Evolutionary conservation across 2,888 invertebrate species (phyloP), one percentile per base, ranked within the genome.

Genomic region (Cosmopolites sordidus): DNA sequence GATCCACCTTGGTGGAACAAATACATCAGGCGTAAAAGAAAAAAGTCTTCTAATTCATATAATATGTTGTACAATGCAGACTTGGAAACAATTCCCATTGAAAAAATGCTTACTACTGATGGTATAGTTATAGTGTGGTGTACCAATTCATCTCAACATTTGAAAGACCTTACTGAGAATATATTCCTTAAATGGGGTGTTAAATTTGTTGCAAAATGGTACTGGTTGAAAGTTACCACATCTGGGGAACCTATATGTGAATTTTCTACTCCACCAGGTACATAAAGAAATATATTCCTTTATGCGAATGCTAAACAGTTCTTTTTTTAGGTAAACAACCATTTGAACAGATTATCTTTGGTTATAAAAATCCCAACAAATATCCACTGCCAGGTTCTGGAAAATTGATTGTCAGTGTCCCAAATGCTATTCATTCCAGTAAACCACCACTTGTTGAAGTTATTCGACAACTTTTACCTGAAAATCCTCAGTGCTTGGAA

Each of bases 1-100:
- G 98, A 98, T 76, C 97, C 97, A 27, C 96, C 97, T 0, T 98
- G 97, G 97, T 85, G 87, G 79, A 97, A 97, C 71, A 94, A 93
- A 74, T 95, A 91, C 58, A 92, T 96, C 42, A 82, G 92, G 64
- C 81, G 97, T 57, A 78, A 87, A 67, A 87, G 85, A 66, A 76
- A 76, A 62, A 80, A 79, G 51, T 79, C 79, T 46, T 79, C 82
- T 54, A 75, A 84, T 60, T 83, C 49, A 59, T 92, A 93, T 71
- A 73, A 80, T 60, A 89, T 89, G 87, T 80, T 94, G 78, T 81
- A 82, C 60, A 87, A 90, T 68, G 79, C 84, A 58, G 84, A 87
- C 48, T 78, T 97, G 49, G 76, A 79, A 1, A 74, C 80, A 12
- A 77, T 96, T 62, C 89, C 92, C 0, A 74, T 93, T 0, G 71